phyloP scores from a whole-genome alignment of 2,797 vertebrate species.

The Centroberyx gerrardi region DNA sequence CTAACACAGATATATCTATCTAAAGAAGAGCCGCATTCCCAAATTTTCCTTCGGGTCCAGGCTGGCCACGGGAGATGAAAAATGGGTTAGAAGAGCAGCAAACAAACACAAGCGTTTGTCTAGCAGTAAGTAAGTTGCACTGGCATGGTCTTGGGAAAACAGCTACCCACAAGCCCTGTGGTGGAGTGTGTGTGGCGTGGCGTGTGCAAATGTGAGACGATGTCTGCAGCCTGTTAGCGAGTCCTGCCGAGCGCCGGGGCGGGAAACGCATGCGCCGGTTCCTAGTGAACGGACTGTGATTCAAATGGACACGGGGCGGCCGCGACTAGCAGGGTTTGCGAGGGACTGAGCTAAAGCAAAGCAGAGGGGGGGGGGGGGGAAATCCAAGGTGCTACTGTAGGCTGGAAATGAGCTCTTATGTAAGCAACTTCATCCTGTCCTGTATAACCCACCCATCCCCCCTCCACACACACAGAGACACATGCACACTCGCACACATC shows the following conservation, averaged over 20 bases:
- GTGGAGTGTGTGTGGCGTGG: slow-evolving; percentile 43
- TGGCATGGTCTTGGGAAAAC: slow-evolving; percentile 39
- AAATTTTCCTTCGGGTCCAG: neutral
- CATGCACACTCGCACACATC: slow-evolving; percentile 20
- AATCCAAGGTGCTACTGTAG: slow-evolving; percentile 50
- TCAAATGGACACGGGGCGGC: slow-evolving; percentile 44
- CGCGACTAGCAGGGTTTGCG: slow-evolving; percentile 8
- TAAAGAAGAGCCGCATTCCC: neutral
- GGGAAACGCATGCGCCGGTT: slow-evolving; percentile 26
- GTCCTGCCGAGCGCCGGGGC: slow-evolving; percentile 24
- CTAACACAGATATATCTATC: no score
- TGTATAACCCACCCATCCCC: slow-evolving; percentile 22
- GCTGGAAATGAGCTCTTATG: slow-evolving; percentile 61
- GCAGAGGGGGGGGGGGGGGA: slow-evolving; percentile 10
- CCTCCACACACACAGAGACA: neutral
- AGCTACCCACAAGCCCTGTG: slow-evolving; percentile 38
- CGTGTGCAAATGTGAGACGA: slow-evolving; percentile 55
- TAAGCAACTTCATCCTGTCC: slow-evolving; percentile 54
- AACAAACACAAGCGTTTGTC: slow-evolving; percentile 38
- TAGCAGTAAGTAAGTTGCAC: slow-evolving; percentile 15
- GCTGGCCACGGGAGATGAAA: neutral
- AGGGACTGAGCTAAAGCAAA: slow-evolving; percentile 15
- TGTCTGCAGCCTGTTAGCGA: slow-evolving; percentile 59
- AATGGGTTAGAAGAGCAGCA: slow-evolving; percentile 51
- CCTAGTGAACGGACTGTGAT: slow-evolving; percentile 41